These are phyloP conservation scores for Cyclophora albipunctata DNA, from an alignment of 2,888 invertebrate genomes.

Conservation along the genomic window DNA sequence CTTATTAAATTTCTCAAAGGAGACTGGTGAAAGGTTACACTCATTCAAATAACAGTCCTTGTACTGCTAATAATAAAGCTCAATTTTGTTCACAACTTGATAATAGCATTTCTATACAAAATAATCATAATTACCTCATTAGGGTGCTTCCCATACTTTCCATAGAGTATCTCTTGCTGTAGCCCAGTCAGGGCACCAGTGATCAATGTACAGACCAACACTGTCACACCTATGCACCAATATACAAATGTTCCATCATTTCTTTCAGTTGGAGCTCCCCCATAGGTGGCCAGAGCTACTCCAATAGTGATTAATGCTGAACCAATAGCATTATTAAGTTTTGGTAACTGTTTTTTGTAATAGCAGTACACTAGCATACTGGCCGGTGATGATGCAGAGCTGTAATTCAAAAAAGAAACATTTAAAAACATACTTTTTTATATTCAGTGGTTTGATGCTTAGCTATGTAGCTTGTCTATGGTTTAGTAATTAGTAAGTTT, in stretches of 20 bases:
- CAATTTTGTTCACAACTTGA: too few species aligned
- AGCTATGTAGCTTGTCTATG: too few species aligned
- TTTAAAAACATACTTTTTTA: not conserved
- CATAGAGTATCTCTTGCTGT: slow-evolving; percentile 59
- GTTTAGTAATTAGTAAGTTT: not conserved
- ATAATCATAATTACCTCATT: slow-evolving; percentile 42
- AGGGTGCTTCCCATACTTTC: slow-evolving; percentile 62
- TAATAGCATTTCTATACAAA: not conserved
- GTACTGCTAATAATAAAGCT: too few species aligned
- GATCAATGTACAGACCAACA: slow-evolving; percentile 47
- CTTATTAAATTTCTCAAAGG: not conserved
- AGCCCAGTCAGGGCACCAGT: slow-evolving; percentile 62
- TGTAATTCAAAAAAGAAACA: slow-evolving; percentile 22
- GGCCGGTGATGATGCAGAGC: slow-evolving; percentile 64
- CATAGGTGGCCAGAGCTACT: slow-evolving; percentile 57
- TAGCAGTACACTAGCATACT: slow-evolving; percentile 63
- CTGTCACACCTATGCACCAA: slow-evolving; percentile 58
- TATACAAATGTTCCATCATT: slow-evolving; percentile 44
- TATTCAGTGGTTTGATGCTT: too few species aligned
- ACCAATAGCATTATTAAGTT: slow-evolving; percentile 46
- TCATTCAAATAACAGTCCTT: too few species aligned
- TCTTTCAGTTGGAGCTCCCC: slow-evolving; percentile 50
- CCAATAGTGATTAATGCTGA: slow-evolving; percentile 57
- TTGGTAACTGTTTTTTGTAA: slow-evolving; percentile 47
- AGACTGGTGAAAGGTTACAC: too few species aligned